Base-by-base conservation (phyloP, 2,113 vertebrate species). In the Lanius ludovicianus region DNA sequence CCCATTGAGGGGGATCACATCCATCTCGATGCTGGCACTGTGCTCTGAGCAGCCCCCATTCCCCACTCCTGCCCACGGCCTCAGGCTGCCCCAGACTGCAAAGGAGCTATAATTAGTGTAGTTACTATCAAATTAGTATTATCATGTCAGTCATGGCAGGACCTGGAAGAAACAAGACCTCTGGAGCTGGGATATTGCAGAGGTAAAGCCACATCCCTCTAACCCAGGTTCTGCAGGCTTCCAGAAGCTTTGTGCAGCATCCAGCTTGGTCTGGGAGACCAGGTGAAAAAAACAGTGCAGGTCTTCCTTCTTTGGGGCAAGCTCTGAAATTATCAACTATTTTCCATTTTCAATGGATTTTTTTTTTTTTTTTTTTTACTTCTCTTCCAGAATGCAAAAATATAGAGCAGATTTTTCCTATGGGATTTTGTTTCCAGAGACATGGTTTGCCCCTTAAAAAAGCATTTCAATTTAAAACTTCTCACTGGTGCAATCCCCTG, bases 101-200 rank as follows among this genome's bases (percentile, higher is more conserved):
- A 19, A 91, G 8, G 15, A 65, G 7, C 13, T 9, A 2, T 3
- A 5, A 19, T 47, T 39, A 39, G 6, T 5, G 9, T 0, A 53
- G 33, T 37, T 63, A 18, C 9, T 22, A 14, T 33, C 11, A 28
- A 64, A 55, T 55, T 14, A 27, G 9, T 6, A 23, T 16, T 42
- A 44, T 44, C 13, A 4, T 2, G 7, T 59, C 49, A 69, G 0
- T n/a, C 22, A 30, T 8, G 28, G 37, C 8, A 31, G 20, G 20
- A 18, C 13, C 16, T 42, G 55, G 59, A 50, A 21, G 56, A 75
- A 63, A 39, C 7, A 25, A 87, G 6, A n/a, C 13, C 44, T 39
- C 27, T 64, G 39, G 56, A 67, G 33, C 30, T 75, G 56, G 16
- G 6, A 13, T 33, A 11, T 22, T 4, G 4, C 55, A 81, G 77